Conservation (phyloP, 2,797 vertebrate species). For the Bovichtus variegatus region DNA sequence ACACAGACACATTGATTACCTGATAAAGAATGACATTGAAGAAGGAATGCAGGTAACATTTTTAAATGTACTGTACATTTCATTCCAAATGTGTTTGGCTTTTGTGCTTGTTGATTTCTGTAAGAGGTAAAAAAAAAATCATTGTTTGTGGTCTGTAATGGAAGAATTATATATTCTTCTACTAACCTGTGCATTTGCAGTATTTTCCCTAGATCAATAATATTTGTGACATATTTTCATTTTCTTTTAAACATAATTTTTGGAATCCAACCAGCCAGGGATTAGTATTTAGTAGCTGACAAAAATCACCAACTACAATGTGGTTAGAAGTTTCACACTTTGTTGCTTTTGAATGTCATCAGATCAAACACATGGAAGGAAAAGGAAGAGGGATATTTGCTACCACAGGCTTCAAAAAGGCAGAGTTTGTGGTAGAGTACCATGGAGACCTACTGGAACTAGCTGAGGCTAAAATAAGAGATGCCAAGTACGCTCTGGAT, state of each 20-base stretch:
- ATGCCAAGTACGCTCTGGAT: constrained; percentile 90
- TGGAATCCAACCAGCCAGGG: background rate
- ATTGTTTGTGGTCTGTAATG: background rate
- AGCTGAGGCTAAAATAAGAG: constrained; percentile 88
- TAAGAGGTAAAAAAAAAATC: background rate
- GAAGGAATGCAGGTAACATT: constrained; percentile 92
- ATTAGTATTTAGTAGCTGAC: background rate
- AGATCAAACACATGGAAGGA: constrained; percentile 92
- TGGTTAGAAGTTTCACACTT: background rate
- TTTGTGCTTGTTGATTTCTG: background rate
- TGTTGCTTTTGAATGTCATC: constrained; percentile 22
- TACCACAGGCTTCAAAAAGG: constrained; percentile 87
- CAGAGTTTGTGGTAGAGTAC: constrained; percentile 96
- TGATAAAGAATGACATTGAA: constrained; percentile 91
- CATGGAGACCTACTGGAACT: constrained; percentile 93
- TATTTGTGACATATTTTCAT: background rate
- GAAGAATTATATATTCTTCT: background rate
- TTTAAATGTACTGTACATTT: background rate
- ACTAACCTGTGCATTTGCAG: background rate
- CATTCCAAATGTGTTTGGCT: background rate
- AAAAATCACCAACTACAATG: background rate
- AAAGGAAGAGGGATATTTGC: constrained; percentile 95
- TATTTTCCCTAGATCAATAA: background rate
- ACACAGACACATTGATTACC: constrained; percentile 88
- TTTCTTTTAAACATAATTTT: background rate